Conservation (phyloP, 2,113 vertebrate species). For the Pelecanus crispus region DNA sequence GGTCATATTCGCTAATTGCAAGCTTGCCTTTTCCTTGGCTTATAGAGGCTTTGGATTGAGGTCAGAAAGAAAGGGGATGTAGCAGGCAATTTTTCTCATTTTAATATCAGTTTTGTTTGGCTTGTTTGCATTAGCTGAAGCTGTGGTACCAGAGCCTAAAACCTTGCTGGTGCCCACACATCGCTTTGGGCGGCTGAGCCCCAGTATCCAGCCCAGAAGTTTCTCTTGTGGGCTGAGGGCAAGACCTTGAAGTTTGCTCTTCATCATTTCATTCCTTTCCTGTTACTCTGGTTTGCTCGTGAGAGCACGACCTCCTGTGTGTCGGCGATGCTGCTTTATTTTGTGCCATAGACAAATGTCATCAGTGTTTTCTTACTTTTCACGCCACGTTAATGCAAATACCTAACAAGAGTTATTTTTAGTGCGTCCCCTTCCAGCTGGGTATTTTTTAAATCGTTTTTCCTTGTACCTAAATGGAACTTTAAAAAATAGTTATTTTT, state of each 20-base stretch:
- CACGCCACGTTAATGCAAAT: not conserved
- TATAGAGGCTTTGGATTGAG: not conserved
- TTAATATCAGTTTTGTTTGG: not conserved
- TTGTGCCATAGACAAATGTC: not conserved
- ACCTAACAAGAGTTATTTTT: not conserved
- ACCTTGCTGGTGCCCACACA: not conserved
- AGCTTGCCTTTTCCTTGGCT: constrained; percentile 37
- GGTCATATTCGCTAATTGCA: not conserved
- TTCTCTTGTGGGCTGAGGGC: not conserved
- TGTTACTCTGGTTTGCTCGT: not conserved
- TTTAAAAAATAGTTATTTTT: not conserved
- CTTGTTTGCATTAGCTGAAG: not conserved
- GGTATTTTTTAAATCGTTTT: not conserved
- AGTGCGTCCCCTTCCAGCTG: not conserved
- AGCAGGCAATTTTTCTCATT: not conserved
- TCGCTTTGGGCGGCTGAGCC: not conserved
- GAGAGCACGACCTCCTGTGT: rapidly evolving
- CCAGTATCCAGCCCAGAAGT: not conserved
- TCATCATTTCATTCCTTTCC: not conserved
- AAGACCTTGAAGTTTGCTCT: not conserved
- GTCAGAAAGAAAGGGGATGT: not conserved
- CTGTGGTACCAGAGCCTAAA: not conserved
- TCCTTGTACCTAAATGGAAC: not conserved
- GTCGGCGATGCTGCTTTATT: not conserved
- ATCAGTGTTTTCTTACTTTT: not conserved